phyloP scores from a whole-genome alignment of 2,888 invertebrate species.

The Lepidonotus clava region DNA sequence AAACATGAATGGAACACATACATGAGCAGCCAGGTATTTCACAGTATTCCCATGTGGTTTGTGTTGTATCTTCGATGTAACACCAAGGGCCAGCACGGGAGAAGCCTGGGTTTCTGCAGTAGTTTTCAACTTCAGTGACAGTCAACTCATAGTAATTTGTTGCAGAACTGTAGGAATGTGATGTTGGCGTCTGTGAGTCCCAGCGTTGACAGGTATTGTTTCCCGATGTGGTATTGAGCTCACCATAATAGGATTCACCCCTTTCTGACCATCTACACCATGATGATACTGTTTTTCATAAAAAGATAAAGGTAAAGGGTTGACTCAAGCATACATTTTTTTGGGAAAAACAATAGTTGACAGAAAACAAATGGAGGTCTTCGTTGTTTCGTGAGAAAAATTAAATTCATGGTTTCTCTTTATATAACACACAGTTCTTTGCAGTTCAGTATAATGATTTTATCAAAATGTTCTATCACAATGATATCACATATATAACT shows the following conservation, averaged over 20 bases:
- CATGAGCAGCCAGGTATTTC: background rate
- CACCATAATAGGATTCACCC: conserved; percentile 7
- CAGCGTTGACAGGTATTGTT: conserved; percentile 9
- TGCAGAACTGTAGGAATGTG: background rate
- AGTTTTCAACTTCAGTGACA: background rate
- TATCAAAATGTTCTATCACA: no score
- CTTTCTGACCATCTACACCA: background rate
- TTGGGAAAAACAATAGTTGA: no score
- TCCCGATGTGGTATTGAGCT: background rate
- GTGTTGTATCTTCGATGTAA: background rate
- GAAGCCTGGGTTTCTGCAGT: conserved; percentile 14
- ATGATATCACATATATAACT: no score
- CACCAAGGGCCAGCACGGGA: conserved; percentile 38
- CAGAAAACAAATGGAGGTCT: no score
- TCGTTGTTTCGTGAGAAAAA: no score
- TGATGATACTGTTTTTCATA: background rate
- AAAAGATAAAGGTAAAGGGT: no score
- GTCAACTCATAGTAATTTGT: background rate
- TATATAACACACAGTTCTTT: no score
- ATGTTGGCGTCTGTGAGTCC: background rate
- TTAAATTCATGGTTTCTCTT: no score
- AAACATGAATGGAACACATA: no score
- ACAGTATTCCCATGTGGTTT: conserved; percentile 4
- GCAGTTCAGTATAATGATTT: no score
- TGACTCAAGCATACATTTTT: no score